phyloP scores from a whole-genome alignment of 2,113 vertebrate species.

The Bagarius yarrelli region DNA sequence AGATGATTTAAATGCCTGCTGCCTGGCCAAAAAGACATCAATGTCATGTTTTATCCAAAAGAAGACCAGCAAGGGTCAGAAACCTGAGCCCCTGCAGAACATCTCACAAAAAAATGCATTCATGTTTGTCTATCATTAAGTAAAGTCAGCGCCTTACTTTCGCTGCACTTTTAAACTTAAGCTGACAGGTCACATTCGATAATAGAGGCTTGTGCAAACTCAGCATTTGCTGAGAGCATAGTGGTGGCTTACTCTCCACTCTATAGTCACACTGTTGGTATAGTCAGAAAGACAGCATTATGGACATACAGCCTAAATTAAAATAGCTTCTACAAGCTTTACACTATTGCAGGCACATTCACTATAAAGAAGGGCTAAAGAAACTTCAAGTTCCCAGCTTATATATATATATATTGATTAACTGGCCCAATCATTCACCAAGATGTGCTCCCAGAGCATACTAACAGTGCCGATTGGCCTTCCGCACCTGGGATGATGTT shows the following conservation, averaged over 20 bases:
- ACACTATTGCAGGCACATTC: neutral
- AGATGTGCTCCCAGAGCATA: neutral
- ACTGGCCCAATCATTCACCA: neutral
- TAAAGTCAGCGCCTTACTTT: slow-evolving; percentile 17
- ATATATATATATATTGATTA: neutral
- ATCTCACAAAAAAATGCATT: slow-evolving; percentile 46
- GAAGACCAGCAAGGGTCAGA: slow-evolving; percentile 20
- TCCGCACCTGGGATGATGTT: slow-evolving; percentile 34
- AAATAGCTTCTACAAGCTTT: neutral
- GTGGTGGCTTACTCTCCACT: slow-evolving; percentile 3
- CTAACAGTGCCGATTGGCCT: neutral
- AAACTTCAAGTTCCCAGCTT: neutral
- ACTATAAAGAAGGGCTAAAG: neutral
- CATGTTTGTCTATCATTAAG: slow-evolving; percentile 43
- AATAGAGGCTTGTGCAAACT: slow-evolving; percentile 8
- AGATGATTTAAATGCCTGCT: neutral
- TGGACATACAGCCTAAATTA: neutral
- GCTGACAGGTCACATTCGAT: slow-evolving; percentile 28
- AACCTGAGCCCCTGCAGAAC: neutral
- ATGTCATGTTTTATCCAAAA: slow-evolving; percentile 33
- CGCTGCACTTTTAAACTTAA: slow-evolving; percentile 26
- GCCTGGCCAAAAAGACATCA: neutral
- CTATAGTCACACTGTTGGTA: neutral
- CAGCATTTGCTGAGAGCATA: slow-evolving; percentile 10
- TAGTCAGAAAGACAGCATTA: neutral